Evolutionary conservation across 2,888 invertebrate genomes (phyloP).

Genomic region (Campoplex nolae): DNA sequence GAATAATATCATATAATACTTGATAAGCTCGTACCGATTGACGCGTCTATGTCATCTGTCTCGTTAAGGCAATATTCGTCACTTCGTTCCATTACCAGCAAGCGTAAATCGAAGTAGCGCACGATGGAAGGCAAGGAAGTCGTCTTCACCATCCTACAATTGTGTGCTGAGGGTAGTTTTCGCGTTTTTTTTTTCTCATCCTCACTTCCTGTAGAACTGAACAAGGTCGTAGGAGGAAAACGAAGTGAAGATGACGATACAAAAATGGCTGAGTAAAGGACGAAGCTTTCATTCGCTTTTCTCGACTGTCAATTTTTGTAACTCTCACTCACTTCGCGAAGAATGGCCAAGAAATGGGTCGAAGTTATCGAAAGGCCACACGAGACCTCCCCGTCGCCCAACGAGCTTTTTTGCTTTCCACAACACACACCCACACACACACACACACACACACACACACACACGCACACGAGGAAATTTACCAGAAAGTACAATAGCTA

Average conservation of each 20-base stretch:
- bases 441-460: too few species aligned
- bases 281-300: conserved; percentile 13
- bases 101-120: background rate
- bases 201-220: background rate
- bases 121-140: conserved; percentile 2
- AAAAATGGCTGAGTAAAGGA: conserved; percentile 16
- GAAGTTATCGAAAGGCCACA: background rate
- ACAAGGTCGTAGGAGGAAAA: conserved; percentile 6
- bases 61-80: conserved; percentile 22
- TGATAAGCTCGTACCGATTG: background rate
- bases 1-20: too few species aligned
- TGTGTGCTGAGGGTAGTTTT: conserved; percentile 11
- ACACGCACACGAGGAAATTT: background rate
- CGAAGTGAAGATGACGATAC: conserved; percentile 1
- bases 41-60: conserved; percentile 5
- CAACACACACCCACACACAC: background rate
- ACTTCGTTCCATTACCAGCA: conserved; percentile 4
- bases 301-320: conserved; percentile 9
- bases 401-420: background rate
- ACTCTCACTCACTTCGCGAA: conserved; percentile 3
- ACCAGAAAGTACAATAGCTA: conserved; percentile 2
- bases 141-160: background rate
- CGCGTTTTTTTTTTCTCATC: background rate
- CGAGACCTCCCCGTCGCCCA: background rate
- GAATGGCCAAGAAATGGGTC: conserved; percentile 11